A percentile compares a stretch with the other conserved stretches of the same genome.
These are phyloP conservation scores for Aeoliscus strigatus DNA, from an alignment of 2,797 vertebrate genomes.

Conservation along the genomic window DNA sequence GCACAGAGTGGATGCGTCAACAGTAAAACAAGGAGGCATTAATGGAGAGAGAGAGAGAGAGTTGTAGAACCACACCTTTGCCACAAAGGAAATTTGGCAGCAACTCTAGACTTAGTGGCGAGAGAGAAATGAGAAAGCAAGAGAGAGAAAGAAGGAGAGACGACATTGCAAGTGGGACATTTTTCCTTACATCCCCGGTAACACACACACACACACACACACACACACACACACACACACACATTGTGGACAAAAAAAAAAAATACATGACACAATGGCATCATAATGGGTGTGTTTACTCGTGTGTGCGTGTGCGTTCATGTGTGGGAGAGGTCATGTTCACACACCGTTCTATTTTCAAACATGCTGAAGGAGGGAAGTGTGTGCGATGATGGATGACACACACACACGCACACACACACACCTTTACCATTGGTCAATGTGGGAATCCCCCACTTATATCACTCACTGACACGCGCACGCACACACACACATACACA, in stretches of 20 bases:
- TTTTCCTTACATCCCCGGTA: slow-evolving; percentile 36
- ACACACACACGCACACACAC: slow-evolving; percentile 45
- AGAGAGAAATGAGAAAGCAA: slow-evolving; percentile 49
- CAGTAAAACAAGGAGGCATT: slow-evolving; percentile 1
- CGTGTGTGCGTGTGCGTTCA: slow-evolving; percentile 43
- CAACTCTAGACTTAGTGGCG: slow-evolving; percentile 75
- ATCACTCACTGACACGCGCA: slow-evolving; percentile 25
- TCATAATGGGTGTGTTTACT: slow-evolving; percentile 57
- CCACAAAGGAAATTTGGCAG: slow-evolving; percentile 80
- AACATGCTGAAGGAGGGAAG: slow-evolving; percentile 69
- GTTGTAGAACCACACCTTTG: slow-evolving; percentile 76
- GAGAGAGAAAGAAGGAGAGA: slow-evolving; percentile 27
- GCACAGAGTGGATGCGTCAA: not conserved
- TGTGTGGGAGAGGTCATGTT: slow-evolving; percentile 77
- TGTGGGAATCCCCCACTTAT: slow-evolving; percentile 43
- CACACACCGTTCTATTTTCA: slow-evolving; percentile 75
- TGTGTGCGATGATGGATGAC: slow-evolving; percentile 74
- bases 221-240: too few relatives aligned
- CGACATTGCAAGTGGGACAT: slow-evolving; percentile 27
- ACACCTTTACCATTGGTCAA: slow-evolving; percentile 37
- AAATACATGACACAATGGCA: slow-evolving; percentile 70
- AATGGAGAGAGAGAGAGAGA: too few relatives aligned
- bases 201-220: too few relatives aligned
- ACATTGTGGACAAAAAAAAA: too few relatives aligned
- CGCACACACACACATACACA: too few relatives aligned